These are phyloP conservation scores for Scolopax bukidnonensis DNA, from an alignment of 2,797 vertebrate species.

Conservation along the genomic window DNA sequence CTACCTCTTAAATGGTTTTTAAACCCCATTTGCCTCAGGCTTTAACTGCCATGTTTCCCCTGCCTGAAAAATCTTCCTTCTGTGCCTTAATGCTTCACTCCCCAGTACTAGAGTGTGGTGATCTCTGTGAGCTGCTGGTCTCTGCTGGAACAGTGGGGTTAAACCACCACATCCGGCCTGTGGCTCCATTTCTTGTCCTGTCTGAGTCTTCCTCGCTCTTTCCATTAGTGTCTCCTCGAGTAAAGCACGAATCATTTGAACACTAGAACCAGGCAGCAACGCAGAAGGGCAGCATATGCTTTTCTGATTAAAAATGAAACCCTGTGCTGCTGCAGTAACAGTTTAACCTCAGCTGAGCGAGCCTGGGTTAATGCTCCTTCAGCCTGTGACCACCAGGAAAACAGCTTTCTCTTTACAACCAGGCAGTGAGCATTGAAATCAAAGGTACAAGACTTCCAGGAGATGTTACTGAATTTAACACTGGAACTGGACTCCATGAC, in stretches of 20 bases:
- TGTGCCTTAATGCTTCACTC: constrained; percentile 46
- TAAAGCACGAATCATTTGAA: neutral
- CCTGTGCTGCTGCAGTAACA: neutral
- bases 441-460: constrained; percentile 22
- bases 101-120: neutral
- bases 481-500: constrained; percentile 44
- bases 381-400: neutral
- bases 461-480: constrained; percentile 7
- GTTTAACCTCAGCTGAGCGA: neutral
- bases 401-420: neutral
- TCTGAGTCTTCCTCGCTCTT: neutral
- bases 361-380: neutral
- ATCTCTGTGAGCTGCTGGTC: neutral
- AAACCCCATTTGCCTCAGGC: neutral
- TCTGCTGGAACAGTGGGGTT: neutral
- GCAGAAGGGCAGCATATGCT: neutral
- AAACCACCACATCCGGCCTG: neutral
- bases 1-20: constrained; percentile 48
- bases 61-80: neutral
- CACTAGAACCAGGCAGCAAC: neutral
- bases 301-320: neutral
- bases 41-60: neutral
- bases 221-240: neutral
- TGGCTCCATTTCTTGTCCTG: neutral
- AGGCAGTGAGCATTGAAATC: neutral